A percentile compares a stretch with the other conserved stretches of the same genome.
Evolutionary conservation across 2,113 vertebrate species (phyloP).

Genomic region (Pterocles orientalis): DNA sequence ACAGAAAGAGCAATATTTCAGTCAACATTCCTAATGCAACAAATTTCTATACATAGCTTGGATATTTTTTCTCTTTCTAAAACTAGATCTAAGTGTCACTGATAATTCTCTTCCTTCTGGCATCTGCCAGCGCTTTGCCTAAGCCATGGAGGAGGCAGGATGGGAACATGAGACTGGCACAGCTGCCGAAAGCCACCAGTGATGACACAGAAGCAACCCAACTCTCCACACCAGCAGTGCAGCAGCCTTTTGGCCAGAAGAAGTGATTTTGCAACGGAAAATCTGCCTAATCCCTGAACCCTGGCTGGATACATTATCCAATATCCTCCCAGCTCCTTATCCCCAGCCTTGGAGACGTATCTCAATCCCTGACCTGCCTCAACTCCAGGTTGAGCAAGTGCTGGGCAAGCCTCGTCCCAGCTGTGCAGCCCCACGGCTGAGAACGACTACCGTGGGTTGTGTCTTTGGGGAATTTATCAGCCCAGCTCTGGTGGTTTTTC

Average conservation of each 20-base stretch:
- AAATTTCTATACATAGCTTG: neutral
- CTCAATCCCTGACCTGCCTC: neutral
- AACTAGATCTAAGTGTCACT: neutral
- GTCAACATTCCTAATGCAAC: conserved; percentile 2
- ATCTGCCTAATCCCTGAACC: neutral
- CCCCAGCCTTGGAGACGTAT: neutral
- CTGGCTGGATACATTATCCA: neutral
- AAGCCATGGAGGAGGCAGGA: neutral
- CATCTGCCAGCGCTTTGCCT: neutral
- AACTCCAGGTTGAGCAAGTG: neutral
- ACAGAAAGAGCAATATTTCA: conserved; percentile 34
- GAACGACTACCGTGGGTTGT: neutral
- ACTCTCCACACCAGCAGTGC: neutral
- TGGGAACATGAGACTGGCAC: neutral
- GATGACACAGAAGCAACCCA: neutral
- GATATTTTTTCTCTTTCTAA: conserved; percentile 22
- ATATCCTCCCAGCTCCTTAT: neutral
- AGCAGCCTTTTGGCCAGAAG: neutral
- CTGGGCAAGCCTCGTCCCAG: neutral
- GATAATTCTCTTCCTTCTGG: neutral
- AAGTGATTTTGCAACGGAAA: neutral
- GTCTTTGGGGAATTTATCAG: neutral
- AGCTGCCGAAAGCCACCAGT: neutral
- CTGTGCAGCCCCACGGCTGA: neutral
- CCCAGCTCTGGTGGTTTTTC: neutral